phyloP scores from a whole-genome alignment of 2,797 vertebrate species.

The Oophaga sylvatica region DNA sequence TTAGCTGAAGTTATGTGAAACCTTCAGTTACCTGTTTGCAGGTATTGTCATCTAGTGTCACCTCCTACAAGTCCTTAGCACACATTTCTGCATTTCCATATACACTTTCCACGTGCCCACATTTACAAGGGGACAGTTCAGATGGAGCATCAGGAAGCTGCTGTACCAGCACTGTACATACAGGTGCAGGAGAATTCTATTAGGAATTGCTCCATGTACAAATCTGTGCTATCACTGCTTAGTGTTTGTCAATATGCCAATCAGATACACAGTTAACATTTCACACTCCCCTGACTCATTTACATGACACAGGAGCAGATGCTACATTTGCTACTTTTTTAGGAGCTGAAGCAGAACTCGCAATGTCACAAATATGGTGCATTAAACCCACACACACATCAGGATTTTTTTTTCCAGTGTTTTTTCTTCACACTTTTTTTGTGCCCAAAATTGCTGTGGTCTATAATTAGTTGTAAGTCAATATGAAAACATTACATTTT shows the following conservation, averaged over 20 bases:
- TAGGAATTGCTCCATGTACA: slow-evolving; percentile 33
- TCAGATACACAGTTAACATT: slow-evolving; percentile 45
- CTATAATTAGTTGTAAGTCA: no score
- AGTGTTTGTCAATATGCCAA: slow-evolving; percentile 49
- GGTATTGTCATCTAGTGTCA: background rate
- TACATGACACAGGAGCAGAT: slow-evolving; percentile 48
- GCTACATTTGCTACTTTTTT: slow-evolving; percentile 31
- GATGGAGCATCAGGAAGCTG: background rate
- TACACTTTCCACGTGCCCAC: background rate
- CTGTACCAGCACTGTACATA: background rate
- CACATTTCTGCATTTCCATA: background rate
- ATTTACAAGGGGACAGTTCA: background rate
- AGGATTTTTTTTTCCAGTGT: no score
- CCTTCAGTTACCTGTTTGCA: background rate
- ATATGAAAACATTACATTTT: no score
- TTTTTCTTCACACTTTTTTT: no score
- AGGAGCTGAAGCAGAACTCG: slow-evolving; percentile 1
- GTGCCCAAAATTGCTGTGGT: no score
- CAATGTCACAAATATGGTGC: background rate
- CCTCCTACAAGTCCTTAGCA: background rate
- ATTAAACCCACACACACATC: background rate
- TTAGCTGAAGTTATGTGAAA: background rate
- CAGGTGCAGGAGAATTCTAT: slow-evolving; percentile 1
- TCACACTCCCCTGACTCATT: slow-evolving; percentile 44
- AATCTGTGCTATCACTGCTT: slow-evolving; percentile 13